phyloP scores from a whole-genome alignment of 2,888 invertebrate species.

The Nowickia ferox region DNA sequence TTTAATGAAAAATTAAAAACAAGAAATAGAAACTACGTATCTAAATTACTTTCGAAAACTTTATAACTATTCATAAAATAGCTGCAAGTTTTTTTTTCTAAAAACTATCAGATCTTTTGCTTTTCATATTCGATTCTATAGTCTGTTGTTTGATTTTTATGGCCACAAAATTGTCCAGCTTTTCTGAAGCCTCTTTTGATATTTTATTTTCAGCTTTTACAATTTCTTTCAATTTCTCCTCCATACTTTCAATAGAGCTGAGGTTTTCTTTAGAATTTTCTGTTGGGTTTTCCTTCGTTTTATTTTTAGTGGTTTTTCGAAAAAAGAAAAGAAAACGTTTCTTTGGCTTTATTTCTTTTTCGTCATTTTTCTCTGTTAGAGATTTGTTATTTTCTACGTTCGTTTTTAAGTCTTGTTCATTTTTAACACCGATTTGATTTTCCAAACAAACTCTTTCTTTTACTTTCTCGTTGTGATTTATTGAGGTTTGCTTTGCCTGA shows the following conservation, averaged over 20 bases:
- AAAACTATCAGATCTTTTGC: constrained; percentile 13
- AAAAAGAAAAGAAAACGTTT: constrained; percentile 6
- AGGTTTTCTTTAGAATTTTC: neutral
- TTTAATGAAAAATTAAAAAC: constrained; percentile 12
- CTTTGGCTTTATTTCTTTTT: neutral
- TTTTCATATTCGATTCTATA: neutral
- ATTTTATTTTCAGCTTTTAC: neutral
- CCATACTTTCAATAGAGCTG: neutral
- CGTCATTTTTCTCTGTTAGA: neutral
- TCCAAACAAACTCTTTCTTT: neutral
- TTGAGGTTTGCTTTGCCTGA: neutral
- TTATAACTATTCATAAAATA: neutral
- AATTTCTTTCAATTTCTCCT: neutral
- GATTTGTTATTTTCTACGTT: neutral
- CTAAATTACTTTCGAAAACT: neutral
- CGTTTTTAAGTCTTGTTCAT: neutral
- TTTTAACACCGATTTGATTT: neutral
- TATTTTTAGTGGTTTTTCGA: neutral
- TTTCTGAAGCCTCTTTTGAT: neutral
- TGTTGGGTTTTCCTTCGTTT: neutral
- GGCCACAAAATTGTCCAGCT: neutral
- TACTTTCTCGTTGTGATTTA: neutral
- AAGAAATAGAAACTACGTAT: neutral
- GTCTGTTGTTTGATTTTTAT: neutral
- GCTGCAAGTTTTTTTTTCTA: neutral